Percentiles rank a stretch among this genome's conserved stretches.
Evolutionary conservation across 2,888 invertebrate genomes (phyloP).

Genomic region (Cyclophora punctaria): DNA sequence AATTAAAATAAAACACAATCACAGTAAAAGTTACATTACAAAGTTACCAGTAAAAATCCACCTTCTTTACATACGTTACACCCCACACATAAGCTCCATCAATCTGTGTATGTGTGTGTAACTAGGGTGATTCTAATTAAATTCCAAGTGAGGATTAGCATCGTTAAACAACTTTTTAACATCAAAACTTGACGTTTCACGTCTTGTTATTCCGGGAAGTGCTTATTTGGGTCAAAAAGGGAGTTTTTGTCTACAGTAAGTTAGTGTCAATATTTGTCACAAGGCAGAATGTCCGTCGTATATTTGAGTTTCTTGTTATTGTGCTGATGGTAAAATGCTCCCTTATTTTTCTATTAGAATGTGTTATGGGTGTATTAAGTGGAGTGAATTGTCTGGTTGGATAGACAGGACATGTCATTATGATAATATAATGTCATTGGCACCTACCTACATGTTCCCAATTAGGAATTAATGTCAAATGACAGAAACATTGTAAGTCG

Average conservation of each 20-base stretch:
- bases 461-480: no score
- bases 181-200: slow-evolving; percentile 16
- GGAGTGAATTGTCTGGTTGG: not conserved
- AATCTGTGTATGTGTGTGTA: slow-evolving; percentile 3
- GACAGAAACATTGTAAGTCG: no score
- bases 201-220: slow-evolving; percentile 37
- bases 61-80: no score
- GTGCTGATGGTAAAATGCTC: slow-evolving; percentile 13
- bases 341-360: slow-evolving; percentile 18
- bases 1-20: no score
- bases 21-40: no score
- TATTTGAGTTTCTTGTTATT: slow-evolving; percentile 18
- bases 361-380: slow-evolving; percentile 1
- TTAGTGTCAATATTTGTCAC: slow-evolving; percentile 51
- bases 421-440: no score
- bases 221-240: slow-evolving; percentile 50
- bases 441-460: no score
- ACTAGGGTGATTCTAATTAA: slow-evolving; percentile 23
- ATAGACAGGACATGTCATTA: not conserved
- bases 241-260: slow-evolving; percentile 22
- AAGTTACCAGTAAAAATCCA: no score
- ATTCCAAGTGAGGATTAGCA: slow-evolving; percentile 28
- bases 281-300: slow-evolving; percentile 19
- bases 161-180: slow-evolving; percentile 20
- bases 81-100: no score